Evolutionary conservation across 2,888 invertebrate species (phyloP), one percentile per base, ranked within the genome.

Genomic region (Drosophila nr. perissopoda): DNA sequence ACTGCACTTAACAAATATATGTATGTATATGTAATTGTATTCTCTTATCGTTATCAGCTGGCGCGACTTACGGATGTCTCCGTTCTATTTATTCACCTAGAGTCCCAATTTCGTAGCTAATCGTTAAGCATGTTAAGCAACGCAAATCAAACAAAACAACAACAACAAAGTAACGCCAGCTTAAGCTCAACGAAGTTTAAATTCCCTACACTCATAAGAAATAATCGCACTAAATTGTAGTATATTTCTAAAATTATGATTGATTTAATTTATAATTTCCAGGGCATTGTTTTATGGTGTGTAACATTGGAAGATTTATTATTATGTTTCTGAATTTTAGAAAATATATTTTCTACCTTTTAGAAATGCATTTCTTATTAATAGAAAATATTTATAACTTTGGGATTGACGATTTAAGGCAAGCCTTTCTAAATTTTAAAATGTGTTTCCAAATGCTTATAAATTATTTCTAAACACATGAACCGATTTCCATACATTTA

Each of bases 61-160:
- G n/a, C 34, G 33, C 31, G 59, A 7, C 36, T 58, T 42, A 13
- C 52, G 52, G 62, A 57, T 57, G 49, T 18, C 29, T 40, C 36
- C n/a, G 48, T 71, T 13, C 25, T 11, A 16, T 21, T 60, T 42
- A 45, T 29, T 21, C 68, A 48, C 60, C 52, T 36, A 49, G 21
- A 76, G 54, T 60, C 65, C 77, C 62, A 71, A 62, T 62, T 69
- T 27, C 27, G 3, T 1, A 31, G 61, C 71, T 71, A 59, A 78
- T 80, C 67, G 57, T 2, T 16, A 1, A 16, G 7, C 61, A 2
- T 56, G 27, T 42, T 21, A 16, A 57, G 38, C 27, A 29, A 40
- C 8, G 7, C 45, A 25, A 25, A 4, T 25, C 25, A 25, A 48
- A 61, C 33, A 34, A 53, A 8, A 29, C 7, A 29, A 51, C 11